Evolutionary conservation across 2,797 vertebrate genomes (phyloP).

Genomic region (Perodicticus potto): DNA sequence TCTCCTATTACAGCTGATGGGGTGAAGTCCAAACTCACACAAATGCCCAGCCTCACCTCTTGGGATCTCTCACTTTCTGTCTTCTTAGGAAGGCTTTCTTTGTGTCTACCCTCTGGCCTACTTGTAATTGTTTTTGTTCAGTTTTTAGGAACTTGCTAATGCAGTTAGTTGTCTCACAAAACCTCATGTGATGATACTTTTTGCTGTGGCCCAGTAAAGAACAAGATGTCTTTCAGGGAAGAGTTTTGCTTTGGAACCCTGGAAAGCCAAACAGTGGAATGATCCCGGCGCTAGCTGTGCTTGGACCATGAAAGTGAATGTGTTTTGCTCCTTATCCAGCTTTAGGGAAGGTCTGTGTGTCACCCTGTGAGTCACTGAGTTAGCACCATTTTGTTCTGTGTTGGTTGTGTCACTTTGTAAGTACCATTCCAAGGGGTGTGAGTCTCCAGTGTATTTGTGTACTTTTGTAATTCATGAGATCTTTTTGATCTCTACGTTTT

Average conservation of each 20-base stretch:
- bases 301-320: not conserved
- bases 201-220: slow-evolving; percentile 2
- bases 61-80: not conserved
- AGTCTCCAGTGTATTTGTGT: not conserved
- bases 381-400: not conserved
- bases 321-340: not conserved
- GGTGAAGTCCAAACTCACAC: not conserved
- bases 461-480: not conserved
- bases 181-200: not conserved
- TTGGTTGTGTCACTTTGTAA: not conserved
- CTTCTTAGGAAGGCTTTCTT: not conserved
- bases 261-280: not conserved
- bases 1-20: not conserved
- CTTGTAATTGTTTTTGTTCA: slow-evolving; percentile 20
- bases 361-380: not conserved
- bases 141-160: slow-evolving; percentile 15
- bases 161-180: not conserved
- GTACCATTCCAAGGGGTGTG: not conserved
- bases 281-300: not conserved
- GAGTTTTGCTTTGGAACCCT: not conserved
- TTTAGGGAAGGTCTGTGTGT: not conserved
- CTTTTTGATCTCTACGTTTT: not conserved
- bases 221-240: not conserved
- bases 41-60: not conserved
- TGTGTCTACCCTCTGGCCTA: not conserved